Conservation (phyloP, 1,140 invertebrate species). For the Armadillidium nasatum region DNA sequence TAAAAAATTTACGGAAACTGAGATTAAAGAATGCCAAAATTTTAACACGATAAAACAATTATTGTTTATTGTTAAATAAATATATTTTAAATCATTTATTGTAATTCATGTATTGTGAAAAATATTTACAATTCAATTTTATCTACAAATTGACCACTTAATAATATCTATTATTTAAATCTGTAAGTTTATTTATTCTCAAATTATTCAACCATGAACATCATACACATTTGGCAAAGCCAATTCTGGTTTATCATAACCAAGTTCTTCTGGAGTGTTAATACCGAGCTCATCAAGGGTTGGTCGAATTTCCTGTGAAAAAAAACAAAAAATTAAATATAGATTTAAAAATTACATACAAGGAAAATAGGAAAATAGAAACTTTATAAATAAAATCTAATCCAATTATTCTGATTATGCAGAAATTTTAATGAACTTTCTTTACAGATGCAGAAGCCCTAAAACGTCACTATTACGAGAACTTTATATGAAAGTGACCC, state of each 20-base stretch:
- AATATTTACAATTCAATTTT: neutral
- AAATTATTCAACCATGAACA: neutral
- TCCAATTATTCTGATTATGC: no score
- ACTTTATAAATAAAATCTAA: no score
- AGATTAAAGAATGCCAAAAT: slow-evolving; percentile 1
- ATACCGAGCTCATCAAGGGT: slow-evolving; percentile 90
- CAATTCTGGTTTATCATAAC: slow-evolving; percentile 95
- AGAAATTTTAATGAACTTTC: no score
- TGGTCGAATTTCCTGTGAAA: slow-evolving; percentile 77
- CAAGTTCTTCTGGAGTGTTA: slow-evolving; percentile 88
- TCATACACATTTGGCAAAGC: slow-evolving; percentile 70
- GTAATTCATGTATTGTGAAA: neutral
- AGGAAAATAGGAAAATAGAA: no score
- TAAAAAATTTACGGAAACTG: neutral
- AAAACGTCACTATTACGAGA: no score
- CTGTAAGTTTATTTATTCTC: no score
- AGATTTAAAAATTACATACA: no score
- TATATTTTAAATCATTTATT: neutral
- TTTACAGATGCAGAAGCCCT: no score
- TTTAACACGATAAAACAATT: neutral
- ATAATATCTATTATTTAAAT: neutral
- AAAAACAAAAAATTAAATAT: no score
- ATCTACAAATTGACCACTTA: neutral
- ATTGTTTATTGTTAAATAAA: neutral
- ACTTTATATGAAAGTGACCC: no score